Percentiles rank a stretch among this genome's conserved stretches.
These are phyloP conservation scores for Triplophysa bombifrons DNA, from an alignment of 2,797 vertebrate species.

Conservation along the genomic window DNA sequence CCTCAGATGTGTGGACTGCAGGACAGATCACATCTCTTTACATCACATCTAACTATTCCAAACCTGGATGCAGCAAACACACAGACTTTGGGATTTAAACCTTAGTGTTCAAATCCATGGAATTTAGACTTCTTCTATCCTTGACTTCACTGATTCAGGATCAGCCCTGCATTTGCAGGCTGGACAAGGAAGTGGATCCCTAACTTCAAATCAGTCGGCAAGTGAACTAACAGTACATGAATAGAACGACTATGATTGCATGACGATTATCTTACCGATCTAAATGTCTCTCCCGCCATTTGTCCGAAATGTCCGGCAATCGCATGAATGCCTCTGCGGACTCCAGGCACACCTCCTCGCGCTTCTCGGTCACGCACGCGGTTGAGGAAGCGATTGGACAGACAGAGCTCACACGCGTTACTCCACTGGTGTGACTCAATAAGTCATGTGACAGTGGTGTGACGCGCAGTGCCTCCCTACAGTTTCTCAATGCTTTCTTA, in stretches of 20 bases:
- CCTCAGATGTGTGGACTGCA: neutral
- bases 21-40: no score
- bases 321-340: neutral
- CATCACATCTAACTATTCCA: neutral
- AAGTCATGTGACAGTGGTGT: slow-evolving; percentile 45
- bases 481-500: no score
- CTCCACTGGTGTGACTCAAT: neutral
- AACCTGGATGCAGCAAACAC: neutral
- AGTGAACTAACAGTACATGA: neutral
- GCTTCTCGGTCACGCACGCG: neutral
- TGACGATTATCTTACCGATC: slow-evolving; percentile 65
- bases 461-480: neutral
- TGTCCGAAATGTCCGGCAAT: neutral
- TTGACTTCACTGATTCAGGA: neutral
- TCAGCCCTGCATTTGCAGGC: neutral
- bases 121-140: neutral
- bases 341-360: neutral
- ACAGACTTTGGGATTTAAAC: neutral
- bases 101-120: neutral
- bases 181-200: neutral
- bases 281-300: slow-evolving; percentile 67
- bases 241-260: neutral
- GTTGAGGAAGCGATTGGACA: slow-evolving; percentile 3
- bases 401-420: neutral
- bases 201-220: neutral